phyloP scores from a whole-genome alignment of 1,140 invertebrate genomes.

The Magallana gigas region DNA sequence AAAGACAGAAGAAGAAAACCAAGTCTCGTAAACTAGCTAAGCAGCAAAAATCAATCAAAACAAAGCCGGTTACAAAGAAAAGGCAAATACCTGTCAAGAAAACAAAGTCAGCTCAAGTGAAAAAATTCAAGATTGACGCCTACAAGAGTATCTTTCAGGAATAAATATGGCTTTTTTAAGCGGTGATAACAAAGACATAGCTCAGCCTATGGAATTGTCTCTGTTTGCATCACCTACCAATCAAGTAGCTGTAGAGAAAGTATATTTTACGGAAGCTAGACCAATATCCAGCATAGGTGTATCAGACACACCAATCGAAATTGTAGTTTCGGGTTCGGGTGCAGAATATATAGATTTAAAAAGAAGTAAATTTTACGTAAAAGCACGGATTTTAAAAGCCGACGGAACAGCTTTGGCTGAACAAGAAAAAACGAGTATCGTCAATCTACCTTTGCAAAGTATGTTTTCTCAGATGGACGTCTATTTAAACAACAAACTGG shows the following conservation, averaged over 20 bases:
- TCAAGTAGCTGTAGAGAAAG: neutral
- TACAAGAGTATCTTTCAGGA: constrained; percentile 25
- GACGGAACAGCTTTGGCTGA: constrained; percentile 45
- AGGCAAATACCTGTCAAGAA: too few relatives aligned
- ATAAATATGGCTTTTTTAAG: constrained; percentile 50
- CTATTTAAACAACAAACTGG: constrained; percentile 57
- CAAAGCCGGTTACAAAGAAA: too few relatives aligned
- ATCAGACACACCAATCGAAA: constrained; percentile 42
- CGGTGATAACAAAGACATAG: constrained; percentile 53
- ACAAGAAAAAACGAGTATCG: constrained; percentile 48
- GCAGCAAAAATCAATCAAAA: too few relatives aligned
- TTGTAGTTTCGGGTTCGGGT: constrained; percentile 41
- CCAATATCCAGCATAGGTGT: constrained; percentile 38
- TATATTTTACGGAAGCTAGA: constrained; percentile 35
- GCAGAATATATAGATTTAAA: constrained; percentile 54
- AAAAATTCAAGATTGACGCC: constrained; percentile 25
- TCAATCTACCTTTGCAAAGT: constrained; percentile 54
- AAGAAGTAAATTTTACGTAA: constrained; percentile 47
- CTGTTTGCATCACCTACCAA: neutral
- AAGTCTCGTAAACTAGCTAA: neutral
- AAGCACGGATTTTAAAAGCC: constrained; percentile 47
- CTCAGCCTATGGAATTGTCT: neutral
- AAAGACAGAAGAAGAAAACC: constrained; percentile 17
- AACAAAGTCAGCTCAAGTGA: constrained; percentile 3
- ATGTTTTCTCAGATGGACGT: constrained; percentile 56